Percentiles rank a stretch among this genome's conserved stretches.
These are phyloP conservation scores for Lacerta viridis DNA, from an alignment of 2,797 vertebrate genomes.

Conservation along the genomic window DNA sequence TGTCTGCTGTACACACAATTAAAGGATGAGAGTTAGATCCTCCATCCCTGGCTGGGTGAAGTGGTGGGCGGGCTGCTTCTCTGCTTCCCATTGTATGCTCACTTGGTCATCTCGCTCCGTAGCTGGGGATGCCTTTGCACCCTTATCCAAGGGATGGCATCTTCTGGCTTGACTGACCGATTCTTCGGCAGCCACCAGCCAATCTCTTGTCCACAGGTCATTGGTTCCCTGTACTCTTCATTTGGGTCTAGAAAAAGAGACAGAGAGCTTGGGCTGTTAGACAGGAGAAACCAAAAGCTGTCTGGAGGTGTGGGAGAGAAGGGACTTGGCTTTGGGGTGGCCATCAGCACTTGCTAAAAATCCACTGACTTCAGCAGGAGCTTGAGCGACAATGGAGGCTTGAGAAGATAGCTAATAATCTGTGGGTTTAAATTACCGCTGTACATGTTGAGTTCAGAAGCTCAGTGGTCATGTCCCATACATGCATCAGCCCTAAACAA, in stretches of 20 bases:
- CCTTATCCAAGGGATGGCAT: slow-evolving; percentile 77
- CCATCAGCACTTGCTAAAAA: background rate
- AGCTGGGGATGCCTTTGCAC: slow-evolving; percentile 75
- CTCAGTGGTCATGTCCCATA: background rate
- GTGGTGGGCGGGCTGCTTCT: background rate
- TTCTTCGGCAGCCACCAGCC: slow-evolving; percentile 81
- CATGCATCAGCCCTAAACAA: background rate
- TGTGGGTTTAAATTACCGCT: too few species aligned
- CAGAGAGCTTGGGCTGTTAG: background rate
- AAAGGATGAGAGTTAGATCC: background rate
- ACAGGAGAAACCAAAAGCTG: background rate
- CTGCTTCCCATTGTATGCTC: background rate
- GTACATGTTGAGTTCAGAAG: background rate
- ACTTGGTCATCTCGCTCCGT: slow-evolving; percentile 86
- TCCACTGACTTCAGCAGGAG: background rate
- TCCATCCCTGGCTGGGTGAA: background rate
- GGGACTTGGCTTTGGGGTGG: background rate
- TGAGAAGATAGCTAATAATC: background rate
- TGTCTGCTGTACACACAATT: too few species aligned
- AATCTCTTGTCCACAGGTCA: slow-evolving; percentile 85
- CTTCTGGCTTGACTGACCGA: slow-evolving; percentile 46
- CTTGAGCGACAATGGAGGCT: background rate
- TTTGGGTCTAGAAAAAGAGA: slow-evolving; percentile 79
- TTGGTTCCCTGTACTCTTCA: slow-evolving; percentile 81
- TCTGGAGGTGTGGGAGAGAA: background rate